Conservation (phyloP, 2,797 vertebrate species). For the Siniperca undulata region DNA sequence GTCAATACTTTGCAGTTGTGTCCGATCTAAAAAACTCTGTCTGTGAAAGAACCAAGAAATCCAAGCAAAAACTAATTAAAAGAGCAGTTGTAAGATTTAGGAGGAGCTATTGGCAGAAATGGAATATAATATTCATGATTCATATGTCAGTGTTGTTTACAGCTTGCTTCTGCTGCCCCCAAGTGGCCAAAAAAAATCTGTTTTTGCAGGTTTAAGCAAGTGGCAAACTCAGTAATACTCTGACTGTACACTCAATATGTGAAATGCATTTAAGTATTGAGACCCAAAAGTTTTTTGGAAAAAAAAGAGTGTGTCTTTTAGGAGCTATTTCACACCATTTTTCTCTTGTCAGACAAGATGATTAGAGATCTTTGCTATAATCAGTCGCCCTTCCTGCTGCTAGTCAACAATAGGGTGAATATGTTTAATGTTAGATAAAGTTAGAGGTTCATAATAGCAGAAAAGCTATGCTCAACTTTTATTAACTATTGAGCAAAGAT, state of each 20-base stretch:
- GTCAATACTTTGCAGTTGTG: neutral
- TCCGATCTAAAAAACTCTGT: too few species aligned
- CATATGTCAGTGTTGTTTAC: neutral
- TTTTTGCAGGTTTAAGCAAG: neutral
- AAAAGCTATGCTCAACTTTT: constrained; percentile 3
- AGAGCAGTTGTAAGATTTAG: too few species aligned
- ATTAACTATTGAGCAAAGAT: constrained; percentile 23
- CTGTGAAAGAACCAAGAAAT: too few species aligned
- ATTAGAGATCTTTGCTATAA: neutral
- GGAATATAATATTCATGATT: too few species aligned
- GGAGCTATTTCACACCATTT: neutral
- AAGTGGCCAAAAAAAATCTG: neutral
- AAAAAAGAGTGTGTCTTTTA: neutral
- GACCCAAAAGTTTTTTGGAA: too few species aligned
- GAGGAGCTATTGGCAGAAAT: too few species aligned
- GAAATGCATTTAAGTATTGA: too few species aligned
- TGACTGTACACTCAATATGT: neutral
- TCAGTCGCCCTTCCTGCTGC: constrained; percentile 9
- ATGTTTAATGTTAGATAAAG: neutral
- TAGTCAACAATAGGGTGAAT: constrained; percentile 22
- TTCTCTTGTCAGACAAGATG: neutral
- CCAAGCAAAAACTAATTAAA: too few species aligned
- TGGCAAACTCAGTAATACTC: too few species aligned
- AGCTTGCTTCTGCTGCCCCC: neutral
- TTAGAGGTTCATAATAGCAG: neutral